These are phyloP conservation scores for Zingel zingel DNA, from an alignment of 2,113 vertebrate genomes.

Conservation along the genomic window DNA sequence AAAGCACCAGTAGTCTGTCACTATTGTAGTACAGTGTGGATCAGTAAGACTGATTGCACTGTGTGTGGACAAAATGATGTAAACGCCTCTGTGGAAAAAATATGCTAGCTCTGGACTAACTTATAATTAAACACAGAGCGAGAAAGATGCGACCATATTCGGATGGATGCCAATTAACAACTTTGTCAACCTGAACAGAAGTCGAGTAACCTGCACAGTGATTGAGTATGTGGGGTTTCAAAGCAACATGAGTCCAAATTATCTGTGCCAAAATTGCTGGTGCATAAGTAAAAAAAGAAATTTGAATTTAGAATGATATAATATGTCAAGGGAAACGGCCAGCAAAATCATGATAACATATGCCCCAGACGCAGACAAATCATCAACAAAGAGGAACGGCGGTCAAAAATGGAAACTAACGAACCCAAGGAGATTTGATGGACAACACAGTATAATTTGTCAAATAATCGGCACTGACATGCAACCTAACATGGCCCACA, in stretches of 20 bases:
- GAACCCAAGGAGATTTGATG: slow-evolving; percentile 11
- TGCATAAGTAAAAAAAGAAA: background rate
- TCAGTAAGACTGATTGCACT: slow-evolving; percentile 19
- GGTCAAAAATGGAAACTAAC: slow-evolving; percentile 28
- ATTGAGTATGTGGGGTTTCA: slow-evolving; percentile 13
- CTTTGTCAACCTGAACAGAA: background rate
- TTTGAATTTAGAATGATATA: background rate
- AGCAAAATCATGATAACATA: slow-evolving; percentile 34
- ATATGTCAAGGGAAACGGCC: slow-evolving; percentile 27
- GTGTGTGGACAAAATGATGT: background rate
- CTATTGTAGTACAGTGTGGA: slow-evolving; percentile 22
- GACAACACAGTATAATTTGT: slow-evolving; percentile 6
- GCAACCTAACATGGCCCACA: slow-evolving; percentile 3
- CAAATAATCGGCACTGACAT: slow-evolving; percentile 47
- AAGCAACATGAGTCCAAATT: background rate
- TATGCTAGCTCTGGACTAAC: background rate
- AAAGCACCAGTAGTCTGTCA: slow-evolving; percentile 37
- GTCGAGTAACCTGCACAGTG: background rate
- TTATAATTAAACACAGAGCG: background rate
- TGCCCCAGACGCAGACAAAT: slow-evolving; percentile 1
- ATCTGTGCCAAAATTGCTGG: background rate
- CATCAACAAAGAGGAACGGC: slow-evolving; percentile 7
- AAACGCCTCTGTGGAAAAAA: background rate
- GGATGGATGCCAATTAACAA: slow-evolving; percentile 11
- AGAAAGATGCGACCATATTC: background rate